These are phyloP conservation scores for Atta texana DNA, from an alignment of 1,140 invertebrate species.

Conservation along the genomic window DNA sequence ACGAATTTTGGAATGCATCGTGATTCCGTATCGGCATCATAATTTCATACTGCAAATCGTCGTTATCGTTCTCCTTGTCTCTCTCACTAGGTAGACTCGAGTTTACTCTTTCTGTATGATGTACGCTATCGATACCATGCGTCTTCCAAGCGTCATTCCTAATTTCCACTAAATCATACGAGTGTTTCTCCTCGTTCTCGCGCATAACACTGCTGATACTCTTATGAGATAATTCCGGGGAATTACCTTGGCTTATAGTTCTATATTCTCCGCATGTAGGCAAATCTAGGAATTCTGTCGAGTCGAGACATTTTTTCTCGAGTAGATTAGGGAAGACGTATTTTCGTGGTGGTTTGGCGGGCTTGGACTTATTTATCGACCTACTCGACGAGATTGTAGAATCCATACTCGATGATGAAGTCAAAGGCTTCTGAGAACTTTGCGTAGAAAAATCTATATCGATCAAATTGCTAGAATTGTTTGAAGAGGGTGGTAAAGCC, in stretches of 20 bases:
- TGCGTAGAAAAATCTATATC: conserved; percentile 85
- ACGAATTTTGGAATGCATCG: conserved; percentile 69
- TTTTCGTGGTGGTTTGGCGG: conserved; percentile 90
- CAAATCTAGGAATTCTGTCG: conserved; percentile 71
- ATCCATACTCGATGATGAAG: conserved; percentile 69
- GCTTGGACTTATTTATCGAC: conserved; percentile 87
- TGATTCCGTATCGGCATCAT: conserved; percentile 73
- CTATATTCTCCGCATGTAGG: conserved; percentile 75
- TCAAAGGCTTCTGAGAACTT: conserved; percentile 81
- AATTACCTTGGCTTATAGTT: conserved; percentile 74
- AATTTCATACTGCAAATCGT: conserved; percentile 81
- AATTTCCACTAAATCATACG: conserved; percentile 90
- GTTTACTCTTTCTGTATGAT: conserved; percentile 87
- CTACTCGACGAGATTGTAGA: conserved; percentile 79
- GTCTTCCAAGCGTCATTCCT: conserved; percentile 92
- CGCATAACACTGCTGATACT: conserved; percentile 69
- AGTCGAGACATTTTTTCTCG: conserved; percentile 82
- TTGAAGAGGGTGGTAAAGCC: conserved; percentile 90
- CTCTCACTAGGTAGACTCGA: conserved; percentile 66
- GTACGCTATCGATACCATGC: conserved; percentile 90
- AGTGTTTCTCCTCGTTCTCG: conserved; percentile 80
- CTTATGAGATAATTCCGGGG: conserved; percentile 81
- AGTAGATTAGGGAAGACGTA: conserved; percentile 82
- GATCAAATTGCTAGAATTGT: conserved; percentile 85
- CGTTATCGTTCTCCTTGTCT: conserved; percentile 69